These are phyloP conservation scores for Psilopsiagon aymara DNA, from an alignment of 2,113 vertebrate species.

Conservation along the genomic window DNA sequence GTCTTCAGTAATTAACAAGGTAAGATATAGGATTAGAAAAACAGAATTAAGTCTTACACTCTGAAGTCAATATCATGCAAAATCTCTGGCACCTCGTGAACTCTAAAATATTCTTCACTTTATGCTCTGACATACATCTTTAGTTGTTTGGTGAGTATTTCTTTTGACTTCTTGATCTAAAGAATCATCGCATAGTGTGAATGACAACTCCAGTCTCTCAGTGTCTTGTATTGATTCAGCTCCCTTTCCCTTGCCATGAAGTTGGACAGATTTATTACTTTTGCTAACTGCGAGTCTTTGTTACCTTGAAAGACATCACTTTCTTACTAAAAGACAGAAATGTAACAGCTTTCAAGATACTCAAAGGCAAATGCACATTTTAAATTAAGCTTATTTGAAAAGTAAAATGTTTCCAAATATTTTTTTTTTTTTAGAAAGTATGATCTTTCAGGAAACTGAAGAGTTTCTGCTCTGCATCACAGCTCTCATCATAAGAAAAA, in stretches of 20 bases:
- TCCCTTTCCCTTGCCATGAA: constrained; percentile 6
- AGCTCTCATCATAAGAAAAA: neutral
- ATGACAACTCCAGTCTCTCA: neutral
- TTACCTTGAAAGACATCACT: constrained; percentile 57
- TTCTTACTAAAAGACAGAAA: neutral
- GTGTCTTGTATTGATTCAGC: neutral
- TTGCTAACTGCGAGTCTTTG: constrained; percentile 47
- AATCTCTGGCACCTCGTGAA: neutral
- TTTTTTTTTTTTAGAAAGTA: neutral
- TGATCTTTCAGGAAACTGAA: neutral
- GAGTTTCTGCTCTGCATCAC: neutral
- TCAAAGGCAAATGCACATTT: neutral
- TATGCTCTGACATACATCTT: constrained; percentile 19
- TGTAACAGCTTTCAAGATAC: neutral
- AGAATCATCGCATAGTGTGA: neutral
- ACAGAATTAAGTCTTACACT: neutral
- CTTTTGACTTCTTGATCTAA: constrained; percentile 64
- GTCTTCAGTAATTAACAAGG: neutral
- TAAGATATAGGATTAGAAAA: neutral
- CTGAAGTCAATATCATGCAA: neutral
- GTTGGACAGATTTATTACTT: constrained; percentile 31
- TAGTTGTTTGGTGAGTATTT: constrained; percentile 25
- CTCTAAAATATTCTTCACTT: neutral
- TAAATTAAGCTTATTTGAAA: neutral
- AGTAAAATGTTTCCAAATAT: neutral